phyloP scores from a whole-genome alignment of 2,113 vertebrate genomes.

The Myiopsitta monachus region DNA sequence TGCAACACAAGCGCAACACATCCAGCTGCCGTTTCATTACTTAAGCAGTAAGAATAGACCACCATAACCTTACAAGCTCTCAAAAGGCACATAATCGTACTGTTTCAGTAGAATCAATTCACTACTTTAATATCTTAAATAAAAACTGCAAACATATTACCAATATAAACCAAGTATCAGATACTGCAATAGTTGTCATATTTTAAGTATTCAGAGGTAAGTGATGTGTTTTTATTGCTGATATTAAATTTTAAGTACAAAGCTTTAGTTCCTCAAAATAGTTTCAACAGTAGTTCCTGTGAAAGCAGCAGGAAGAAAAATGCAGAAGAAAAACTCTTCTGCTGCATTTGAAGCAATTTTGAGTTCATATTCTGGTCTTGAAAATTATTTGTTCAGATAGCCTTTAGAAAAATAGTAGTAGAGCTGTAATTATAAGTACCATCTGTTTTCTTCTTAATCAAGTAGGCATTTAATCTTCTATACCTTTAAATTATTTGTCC shows the following conservation, averaged over 20 bases:
- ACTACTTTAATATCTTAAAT: neutral
- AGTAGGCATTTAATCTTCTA: neutral
- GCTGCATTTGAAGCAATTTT: neutral
- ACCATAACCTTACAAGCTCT: neutral
- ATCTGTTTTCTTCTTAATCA: neutral
- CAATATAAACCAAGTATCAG: neutral
- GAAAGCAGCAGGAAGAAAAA: neutral
- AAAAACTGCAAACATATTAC: neutral
- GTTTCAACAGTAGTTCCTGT: neutral
- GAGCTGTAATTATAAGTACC: neutral
- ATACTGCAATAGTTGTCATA: neutral
- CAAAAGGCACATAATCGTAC: neutral
- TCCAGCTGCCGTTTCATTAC: neutral
- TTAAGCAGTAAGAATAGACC: neutral
- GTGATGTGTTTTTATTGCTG: neutral
- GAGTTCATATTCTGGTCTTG: neutral
- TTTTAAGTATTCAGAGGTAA: neutral
- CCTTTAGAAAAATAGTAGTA: neutral
- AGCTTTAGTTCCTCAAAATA: neutral
- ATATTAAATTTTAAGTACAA: neutral
- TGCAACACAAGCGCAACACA: neutral
- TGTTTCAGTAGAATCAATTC: neutral
- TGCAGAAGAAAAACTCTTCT: neutral
- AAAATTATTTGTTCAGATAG: neutral
- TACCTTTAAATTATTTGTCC: neutral